A percentile compares a stretch with the other conserved stretches of the same genome.
phyloP scores from a whole-genome alignment of 2,888 invertebrate genomes.

The Lasioglossum leucozonium region DNA sequence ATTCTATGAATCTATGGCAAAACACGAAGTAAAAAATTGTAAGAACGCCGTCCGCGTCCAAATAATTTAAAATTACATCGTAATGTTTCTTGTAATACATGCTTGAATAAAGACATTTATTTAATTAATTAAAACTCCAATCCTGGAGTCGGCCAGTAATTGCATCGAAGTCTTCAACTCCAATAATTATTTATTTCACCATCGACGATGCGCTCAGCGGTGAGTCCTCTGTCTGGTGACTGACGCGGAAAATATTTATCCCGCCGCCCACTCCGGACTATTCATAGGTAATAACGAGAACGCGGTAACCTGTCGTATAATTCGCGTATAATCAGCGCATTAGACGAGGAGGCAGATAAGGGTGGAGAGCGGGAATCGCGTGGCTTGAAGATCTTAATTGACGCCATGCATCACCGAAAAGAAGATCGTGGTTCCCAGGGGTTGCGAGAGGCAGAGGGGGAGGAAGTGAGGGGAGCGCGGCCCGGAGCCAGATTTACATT shows the following conservation, averaged over 20 bases:
- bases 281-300: neutral
- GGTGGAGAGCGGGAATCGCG: neutral
- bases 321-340: slow-evolving; percentile 8
- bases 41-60: no score
- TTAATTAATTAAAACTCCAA: no score
- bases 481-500: slow-evolving; percentile 43
- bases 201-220: neutral
- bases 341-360: neutral
- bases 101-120: no score
- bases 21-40: no score
- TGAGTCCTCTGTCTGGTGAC: neutral
- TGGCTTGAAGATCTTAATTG: slow-evolving; percentile 9
- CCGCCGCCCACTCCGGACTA: neutral
- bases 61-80: no score
- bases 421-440: neutral
- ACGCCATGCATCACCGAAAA: slow-evolving; percentile 10
- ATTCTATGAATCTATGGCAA: no score
- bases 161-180: no score
- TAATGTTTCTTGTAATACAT: no score
- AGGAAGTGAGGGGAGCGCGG: no score
- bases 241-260: neutral
- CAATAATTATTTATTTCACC: neutral
- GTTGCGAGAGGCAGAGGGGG: neutral
- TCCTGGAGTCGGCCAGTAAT: no score
- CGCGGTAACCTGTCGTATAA: neutral